Evolutionary conservation across 2,888 invertebrate genomes (phyloP).

Genomic region (Ferrisia virgata): DNA sequence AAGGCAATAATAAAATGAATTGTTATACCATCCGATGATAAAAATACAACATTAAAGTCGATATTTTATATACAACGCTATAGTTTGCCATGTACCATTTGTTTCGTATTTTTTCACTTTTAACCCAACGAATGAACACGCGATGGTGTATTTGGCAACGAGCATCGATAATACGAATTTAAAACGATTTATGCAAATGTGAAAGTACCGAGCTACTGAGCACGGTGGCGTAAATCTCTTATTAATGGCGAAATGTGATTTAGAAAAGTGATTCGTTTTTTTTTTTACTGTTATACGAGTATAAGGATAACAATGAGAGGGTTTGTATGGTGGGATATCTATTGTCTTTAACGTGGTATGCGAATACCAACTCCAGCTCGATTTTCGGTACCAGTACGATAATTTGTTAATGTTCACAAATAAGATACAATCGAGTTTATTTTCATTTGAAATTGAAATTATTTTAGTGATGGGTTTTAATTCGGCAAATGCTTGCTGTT

Average conservation of each 20-base stretch:
- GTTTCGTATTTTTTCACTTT: conserved; percentile 10
- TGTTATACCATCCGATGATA: not conserved
- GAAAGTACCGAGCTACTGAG: conserved; percentile 14
- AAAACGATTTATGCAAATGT: conserved; percentile 42
- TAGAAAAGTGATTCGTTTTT: conserved; percentile 40
- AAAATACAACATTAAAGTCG: conserved; percentile 1
- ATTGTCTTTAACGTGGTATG: not conserved
- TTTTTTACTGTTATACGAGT: not conserved
- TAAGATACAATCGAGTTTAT: too few relatives aligned
- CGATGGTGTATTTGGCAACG: not conserved
- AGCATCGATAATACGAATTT: conserved; percentile 39
- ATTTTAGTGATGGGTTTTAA: too few relatives aligned
- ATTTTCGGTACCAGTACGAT: too few relatives aligned
- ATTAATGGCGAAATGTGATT: conserved; percentile 43
- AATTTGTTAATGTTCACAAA: too few relatives aligned
- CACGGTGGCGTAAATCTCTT: conserved; percentile 34
- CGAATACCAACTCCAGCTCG: not conserved
- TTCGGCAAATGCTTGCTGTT: too few relatives aligned
- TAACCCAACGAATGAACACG: not conserved
- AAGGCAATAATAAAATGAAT: conserved; percentile 8
- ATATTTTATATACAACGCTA: not conserved
- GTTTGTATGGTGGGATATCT: not conserved
- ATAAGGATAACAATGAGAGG: not conserved
- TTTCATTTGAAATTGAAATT: too few relatives aligned
- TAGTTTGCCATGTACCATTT: not conserved